These are phyloP conservation scores for Enhydra lutris DNA, from an alignment of 2,113 vertebrate genomes.

Conservation along the genomic window DNA sequence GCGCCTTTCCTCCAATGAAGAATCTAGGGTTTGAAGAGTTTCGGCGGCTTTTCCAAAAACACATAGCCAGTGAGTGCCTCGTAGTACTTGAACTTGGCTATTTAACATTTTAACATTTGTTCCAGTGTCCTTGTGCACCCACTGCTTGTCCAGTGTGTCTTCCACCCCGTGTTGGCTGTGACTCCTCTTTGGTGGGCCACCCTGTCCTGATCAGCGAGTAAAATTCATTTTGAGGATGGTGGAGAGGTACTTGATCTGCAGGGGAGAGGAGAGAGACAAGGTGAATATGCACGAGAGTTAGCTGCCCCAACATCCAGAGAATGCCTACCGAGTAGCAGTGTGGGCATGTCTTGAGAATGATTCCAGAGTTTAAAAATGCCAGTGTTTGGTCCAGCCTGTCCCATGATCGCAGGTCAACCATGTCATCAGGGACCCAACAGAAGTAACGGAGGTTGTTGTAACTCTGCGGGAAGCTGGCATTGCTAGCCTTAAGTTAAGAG, in stretches of 20 bases:
- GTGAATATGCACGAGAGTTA: not conserved
- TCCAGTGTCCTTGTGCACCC: not conserved
- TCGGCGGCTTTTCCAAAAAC: not conserved
- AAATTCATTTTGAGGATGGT: not conserved
- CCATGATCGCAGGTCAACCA: not conserved
- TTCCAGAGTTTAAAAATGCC: not conserved
- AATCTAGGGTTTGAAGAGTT: not conserved
- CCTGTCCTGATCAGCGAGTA: not conserved
- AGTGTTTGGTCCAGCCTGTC: not conserved
- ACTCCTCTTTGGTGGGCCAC: not conserved
- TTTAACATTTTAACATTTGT: not conserved
- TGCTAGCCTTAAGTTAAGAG: not conserved
- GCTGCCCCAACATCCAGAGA: not conserved
- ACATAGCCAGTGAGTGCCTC: not conserved
- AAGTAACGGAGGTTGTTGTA: not conserved
- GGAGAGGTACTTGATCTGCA: not conserved
- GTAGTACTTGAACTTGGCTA: not conserved
- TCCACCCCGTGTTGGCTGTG: accelerated
- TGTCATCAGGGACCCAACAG: not conserved
- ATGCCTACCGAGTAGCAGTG: accelerated
- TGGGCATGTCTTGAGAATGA: not conserved
- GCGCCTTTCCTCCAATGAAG: not conserved
- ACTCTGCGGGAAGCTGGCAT: not conserved
- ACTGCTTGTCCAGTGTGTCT: not conserved
- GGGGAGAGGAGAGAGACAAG: not conserved